A percentile compares a stretch with the other conserved stretches of the same genome.
These are phyloP conservation scores for Heptranchias perlo DNA, from an alignment of 2,113 vertebrate genomes.

Conservation along the genomic window DNA sequence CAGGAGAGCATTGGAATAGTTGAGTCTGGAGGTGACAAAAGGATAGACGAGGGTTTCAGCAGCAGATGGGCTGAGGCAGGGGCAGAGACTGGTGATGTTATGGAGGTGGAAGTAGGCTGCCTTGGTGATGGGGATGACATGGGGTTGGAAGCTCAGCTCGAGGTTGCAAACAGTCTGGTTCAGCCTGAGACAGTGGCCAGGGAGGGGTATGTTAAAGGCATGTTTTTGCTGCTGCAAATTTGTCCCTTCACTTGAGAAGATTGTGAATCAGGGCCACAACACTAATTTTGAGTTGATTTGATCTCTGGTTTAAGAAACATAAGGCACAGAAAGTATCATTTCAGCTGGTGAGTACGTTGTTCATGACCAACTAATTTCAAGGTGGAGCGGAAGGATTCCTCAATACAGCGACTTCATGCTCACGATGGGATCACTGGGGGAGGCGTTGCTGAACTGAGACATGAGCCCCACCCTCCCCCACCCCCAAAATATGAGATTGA, in stretches of 20 bases:
- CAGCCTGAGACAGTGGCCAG: no score
- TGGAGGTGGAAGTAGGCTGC: no score
- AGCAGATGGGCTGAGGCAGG: no score
- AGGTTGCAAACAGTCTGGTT: no score
- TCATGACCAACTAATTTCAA: neutral
- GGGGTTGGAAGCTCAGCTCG: no score
- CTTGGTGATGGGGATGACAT: no score
- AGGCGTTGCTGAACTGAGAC: neutral
- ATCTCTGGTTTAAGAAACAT: neutral
- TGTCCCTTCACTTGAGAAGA: neutral
- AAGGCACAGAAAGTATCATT: neutral
- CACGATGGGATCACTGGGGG: neutral
- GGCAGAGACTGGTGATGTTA: no score
- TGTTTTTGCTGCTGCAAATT: neutral
- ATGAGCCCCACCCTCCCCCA: neutral
- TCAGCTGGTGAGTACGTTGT: neutral
- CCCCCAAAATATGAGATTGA: neutral
- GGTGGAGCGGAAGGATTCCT: no score
- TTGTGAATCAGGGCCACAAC: neutral
- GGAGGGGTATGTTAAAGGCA: no score
- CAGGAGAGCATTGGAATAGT: no score
- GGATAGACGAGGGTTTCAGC: no score
- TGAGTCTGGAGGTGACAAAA: no score
- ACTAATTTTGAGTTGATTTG: neutral
- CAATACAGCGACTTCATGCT: neutral